Evolutionary conservation across 2,113 vertebrate species (phyloP), one percentile per base, ranked within the genome.

Genomic region (Uria lomvia): DNA sequence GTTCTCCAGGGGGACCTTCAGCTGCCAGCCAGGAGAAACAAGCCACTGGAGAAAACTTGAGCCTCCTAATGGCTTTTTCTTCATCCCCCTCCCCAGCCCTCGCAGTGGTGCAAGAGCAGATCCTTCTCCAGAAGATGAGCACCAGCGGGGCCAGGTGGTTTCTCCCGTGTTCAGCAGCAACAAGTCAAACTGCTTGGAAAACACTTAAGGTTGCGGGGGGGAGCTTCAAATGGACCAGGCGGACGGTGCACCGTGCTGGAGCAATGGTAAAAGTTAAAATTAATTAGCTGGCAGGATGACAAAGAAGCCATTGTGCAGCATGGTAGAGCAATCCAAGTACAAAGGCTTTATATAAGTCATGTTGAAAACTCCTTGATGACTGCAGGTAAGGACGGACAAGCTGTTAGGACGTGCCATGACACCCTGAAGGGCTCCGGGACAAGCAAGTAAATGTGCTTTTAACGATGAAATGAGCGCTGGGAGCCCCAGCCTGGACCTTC

Each of bases 241-340:
- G 34, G 94, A 93, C 1, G 8, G 91, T 27, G 86, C 52, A 79
- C 26, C 3, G 8, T 2, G 42, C 86, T 83, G 96, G 95, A 96
- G 95, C 95, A 96, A 94, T 52, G 43, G 87, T 67, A 92, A 96
- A 97, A 98, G 97, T 96, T 98, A 97, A 97, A 98, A 97, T 96
- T 98, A 98, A 98, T 98, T 97, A 98, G 96, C 96, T 98, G 97
- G 97, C 97, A 94, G 30, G 49, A 73, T 97, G 97, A 98, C 98
- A 98, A 97, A 97, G 97, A 96, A 95, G 92, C 97, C 95, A 97
- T 97, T 98, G 97, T 98, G 96, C 94, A 23, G 40, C 52, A 65
- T 4, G 3, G 85, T 95, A 95, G 97, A 98, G 97, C 97, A 97
- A 98, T 97, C 97, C 95, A 86, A 97, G 97, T 73, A 94, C 95